Evolutionary conservation across 2,888 invertebrate species (phyloP).

Genomic region (Drosophila antonietae): DNA sequence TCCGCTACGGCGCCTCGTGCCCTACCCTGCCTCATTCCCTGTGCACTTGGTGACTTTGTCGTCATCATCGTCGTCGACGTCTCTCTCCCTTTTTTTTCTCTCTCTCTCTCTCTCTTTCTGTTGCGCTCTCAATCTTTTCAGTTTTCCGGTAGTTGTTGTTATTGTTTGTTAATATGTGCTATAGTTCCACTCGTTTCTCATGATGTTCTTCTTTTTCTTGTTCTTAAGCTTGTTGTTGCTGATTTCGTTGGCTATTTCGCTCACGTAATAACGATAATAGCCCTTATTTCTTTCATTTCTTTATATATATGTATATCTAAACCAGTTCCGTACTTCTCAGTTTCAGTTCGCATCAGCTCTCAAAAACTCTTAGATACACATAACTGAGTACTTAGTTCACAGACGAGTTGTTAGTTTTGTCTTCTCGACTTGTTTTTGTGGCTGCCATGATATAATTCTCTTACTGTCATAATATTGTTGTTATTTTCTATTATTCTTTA

Average conservation of each 20-base stretch:
- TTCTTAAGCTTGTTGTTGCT: constrained; percentile 21
- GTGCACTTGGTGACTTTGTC: constrained; percentile 64
- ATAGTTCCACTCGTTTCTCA: constrained; percentile 43
- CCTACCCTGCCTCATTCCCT: constrained; percentile 9
- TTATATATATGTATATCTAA: constrained; percentile 18
- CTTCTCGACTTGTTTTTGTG: constrained; percentile 27
- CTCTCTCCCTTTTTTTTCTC: too few species aligned
- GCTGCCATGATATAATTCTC: constrained; percentile 41
- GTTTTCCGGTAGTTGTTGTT: constrained; percentile 28
- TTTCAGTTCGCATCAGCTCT: constrained; percentile 1
- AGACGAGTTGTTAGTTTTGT: constrained; percentile 31
- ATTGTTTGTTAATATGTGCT: constrained; percentile 62
- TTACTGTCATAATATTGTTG: constrained; percentile 47
- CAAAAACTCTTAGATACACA: constrained; percentile 10
- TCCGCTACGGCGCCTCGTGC: constrained; percentile 18
- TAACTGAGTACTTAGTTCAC: constrained; percentile 36
- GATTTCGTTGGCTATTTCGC: constrained; percentile 59
- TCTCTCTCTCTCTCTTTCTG: neutral
- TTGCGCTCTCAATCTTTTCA: constrained; percentile 10
- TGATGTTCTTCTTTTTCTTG: constrained; percentile 17
- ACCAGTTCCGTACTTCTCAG: constrained; percentile 24
- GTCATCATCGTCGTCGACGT: constrained; percentile 25
- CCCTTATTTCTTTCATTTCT: constrained; percentile 63
- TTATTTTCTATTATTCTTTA: constrained; percentile 29
- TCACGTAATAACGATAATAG: constrained; percentile 70